These are phyloP conservation scores for Oxycera nigricornis DNA, from an alignment of 2,888 invertebrate genomes.

Conservation along the genomic window DNA sequence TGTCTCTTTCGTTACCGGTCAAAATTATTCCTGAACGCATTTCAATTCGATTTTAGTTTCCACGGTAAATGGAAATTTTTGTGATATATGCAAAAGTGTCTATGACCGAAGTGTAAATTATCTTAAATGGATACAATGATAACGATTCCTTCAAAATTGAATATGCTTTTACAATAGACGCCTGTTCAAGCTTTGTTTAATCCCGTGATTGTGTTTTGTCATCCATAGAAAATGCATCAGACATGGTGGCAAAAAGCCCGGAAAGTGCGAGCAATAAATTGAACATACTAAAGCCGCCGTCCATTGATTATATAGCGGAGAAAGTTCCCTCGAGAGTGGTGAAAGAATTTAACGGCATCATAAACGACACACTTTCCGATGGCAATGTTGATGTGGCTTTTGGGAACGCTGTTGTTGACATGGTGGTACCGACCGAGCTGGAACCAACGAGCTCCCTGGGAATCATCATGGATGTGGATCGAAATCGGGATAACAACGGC, in stretches of 20 bases:
- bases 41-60: too few relatives aligned
- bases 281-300: conserved; percentile 40
- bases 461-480: background rate
- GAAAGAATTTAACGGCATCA: conserved; percentile 40
- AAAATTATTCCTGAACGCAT: too few relatives aligned
- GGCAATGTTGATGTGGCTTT: conserved; percentile 43
- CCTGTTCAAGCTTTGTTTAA: too few relatives aligned
- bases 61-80: too few relatives aligned
- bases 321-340: conserved; percentile 39
- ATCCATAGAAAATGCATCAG: conserved; percentile 15
- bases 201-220: background rate
- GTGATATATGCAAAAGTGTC: too few relatives aligned
- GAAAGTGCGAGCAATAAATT: conserved; percentile 23
- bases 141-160: too few relatives aligned
- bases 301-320: conserved; percentile 46
- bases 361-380: conserved; percentile 40
- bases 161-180: too few relatives aligned
- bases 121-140: too few relatives aligned
- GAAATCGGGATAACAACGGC: background rate
- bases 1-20: too few relatives aligned
- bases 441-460: conserved; percentile 10
- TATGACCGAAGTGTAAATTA: too few relatives aligned
- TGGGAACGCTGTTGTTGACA: conserved; percentile 26
- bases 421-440: background rate
- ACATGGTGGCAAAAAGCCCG: background rate